Percentiles rank a stretch among this genome's conserved stretches.
Evolutionary conservation across 1,140 invertebrate genomes (phyloP).

Genomic region (Triops longicaudatus): DNA sequence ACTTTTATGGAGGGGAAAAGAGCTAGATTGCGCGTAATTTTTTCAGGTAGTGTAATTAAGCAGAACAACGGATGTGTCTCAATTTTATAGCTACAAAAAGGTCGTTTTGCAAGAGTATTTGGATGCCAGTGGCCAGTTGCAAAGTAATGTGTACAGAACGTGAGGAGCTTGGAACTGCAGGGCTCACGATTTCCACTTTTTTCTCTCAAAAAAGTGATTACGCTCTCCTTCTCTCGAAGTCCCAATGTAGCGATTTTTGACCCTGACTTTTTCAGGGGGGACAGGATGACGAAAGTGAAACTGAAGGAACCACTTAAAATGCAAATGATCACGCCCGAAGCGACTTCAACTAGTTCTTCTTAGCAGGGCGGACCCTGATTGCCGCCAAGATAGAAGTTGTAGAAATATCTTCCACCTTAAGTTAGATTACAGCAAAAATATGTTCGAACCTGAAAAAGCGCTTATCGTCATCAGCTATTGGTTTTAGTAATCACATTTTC

Average conservation of each 20-base stretch:
- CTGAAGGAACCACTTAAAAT: neutral
- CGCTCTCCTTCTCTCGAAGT: neutral
- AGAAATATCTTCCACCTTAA: neutral
- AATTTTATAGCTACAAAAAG: no score
- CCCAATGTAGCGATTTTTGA: neutral
- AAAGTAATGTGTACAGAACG: neutral
- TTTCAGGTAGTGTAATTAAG: no score
- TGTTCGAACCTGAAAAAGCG: neutral
- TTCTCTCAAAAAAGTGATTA: neutral
- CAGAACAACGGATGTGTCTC: no score
- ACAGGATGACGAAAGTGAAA: neutral
- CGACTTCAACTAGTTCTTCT: neutral
- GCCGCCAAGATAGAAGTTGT: neutral
- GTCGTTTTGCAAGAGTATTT: neutral
- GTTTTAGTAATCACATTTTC: neutral
- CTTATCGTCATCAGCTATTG: neutral
- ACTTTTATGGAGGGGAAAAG: no score
- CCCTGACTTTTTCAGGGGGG: neutral
- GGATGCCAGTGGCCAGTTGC: neutral
- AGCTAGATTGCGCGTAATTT: no score
- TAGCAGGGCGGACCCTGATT: neutral
- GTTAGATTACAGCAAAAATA: neutral
- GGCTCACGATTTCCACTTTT: neutral
- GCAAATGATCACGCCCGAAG: neutral
- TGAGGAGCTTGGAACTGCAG: neutral